Evolutionary conservation across 2,888 invertebrate genomes (phyloP).

Genomic region (Leptinotarsa juncta): DNA sequence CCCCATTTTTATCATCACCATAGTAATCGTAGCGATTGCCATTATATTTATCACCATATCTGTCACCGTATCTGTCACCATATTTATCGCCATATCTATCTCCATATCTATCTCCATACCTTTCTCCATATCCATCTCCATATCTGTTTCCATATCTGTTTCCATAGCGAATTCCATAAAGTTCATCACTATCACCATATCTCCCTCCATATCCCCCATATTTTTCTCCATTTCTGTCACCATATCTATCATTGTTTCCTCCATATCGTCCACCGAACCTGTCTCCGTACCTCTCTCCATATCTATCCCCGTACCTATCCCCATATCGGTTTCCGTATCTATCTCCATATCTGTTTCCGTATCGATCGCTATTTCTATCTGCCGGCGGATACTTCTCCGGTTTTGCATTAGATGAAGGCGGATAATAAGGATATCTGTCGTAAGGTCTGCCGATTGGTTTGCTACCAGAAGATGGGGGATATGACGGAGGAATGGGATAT

Average conservation of each 20-base stretch:
- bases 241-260: slow-evolving; percentile 42
- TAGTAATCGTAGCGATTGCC: slow-evolving; percentile 53
- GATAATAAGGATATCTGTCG: slow-evolving; percentile 48
- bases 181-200: slow-evolving; percentile 39
- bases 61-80: slow-evolving; percentile 56
- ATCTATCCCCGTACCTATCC: slow-evolving; percentile 36
- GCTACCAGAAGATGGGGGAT: slow-evolving; percentile 22
- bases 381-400: slow-evolving; percentile 35
- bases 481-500: slow-evolving; percentile 39
- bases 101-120: slow-evolving; percentile 51
- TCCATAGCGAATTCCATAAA: slow-evolving; percentile 49
- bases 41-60: slow-evolving; percentile 53
- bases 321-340: slow-evolving; percentile 44
- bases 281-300: slow-evolving; percentile 40
- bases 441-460: slow-evolving; percentile 28
- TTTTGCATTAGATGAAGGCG: slow-evolving; percentile 46
- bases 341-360: slow-evolving; percentile 43
- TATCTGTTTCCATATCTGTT: slow-evolving; percentile 42
- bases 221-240: slow-evolving; percentile 40
- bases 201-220: slow-evolving; percentile 48
- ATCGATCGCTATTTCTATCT: slow-evolving; percentile 14
- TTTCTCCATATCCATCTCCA: slow-evolving; percentile 54
- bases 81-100: slow-evolving; percentile 56
- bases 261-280: slow-evolving; percentile 46
- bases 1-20: slow-evolving; percentile 60